These are phyloP conservation scores for Tragulus kanchil DNA, from an alignment of 2,113 vertebrate genomes.

Conservation along the genomic window DNA sequence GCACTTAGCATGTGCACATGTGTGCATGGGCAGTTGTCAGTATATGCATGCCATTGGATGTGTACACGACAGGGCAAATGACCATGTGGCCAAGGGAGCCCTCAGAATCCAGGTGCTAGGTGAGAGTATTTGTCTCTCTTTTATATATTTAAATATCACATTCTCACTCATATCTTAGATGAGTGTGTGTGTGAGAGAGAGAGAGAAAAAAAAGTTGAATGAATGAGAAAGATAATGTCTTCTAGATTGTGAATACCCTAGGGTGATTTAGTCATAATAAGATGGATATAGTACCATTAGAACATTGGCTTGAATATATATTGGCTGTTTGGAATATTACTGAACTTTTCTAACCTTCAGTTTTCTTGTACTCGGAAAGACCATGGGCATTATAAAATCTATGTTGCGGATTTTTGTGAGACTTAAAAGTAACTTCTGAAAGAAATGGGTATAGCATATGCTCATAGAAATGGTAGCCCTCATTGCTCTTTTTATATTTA, in stretches of 20 bases:
- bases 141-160: not conserved
- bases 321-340: not conserved
- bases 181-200: not conserved
- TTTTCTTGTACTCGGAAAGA: not conserved
- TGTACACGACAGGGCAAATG: not conserved
- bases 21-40: not conserved
- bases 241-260: not conserved
- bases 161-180: not conserved
- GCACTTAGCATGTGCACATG: not conserved
- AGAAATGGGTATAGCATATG: not conserved
- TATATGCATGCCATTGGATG: not conserved
- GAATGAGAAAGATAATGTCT: not conserved
- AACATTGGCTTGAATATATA: not conserved
- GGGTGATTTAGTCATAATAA: not conserved
- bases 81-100: not conserved
- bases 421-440: slow-evolving; percentile 13
- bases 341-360: not conserved
- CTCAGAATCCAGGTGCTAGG: not conserved
- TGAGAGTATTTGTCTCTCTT: not conserved
- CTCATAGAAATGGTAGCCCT: not conserved
- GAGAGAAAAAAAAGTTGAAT: not conserved
- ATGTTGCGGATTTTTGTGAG: not conserved
- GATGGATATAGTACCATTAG: not conserved
- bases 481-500: not conserved
- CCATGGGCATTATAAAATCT: not conserved